These are phyloP conservation scores for Bergia puertoricense DNA, from an alignment of 92 coral and sea anemone species.

Conservation along the genomic window DNA sequence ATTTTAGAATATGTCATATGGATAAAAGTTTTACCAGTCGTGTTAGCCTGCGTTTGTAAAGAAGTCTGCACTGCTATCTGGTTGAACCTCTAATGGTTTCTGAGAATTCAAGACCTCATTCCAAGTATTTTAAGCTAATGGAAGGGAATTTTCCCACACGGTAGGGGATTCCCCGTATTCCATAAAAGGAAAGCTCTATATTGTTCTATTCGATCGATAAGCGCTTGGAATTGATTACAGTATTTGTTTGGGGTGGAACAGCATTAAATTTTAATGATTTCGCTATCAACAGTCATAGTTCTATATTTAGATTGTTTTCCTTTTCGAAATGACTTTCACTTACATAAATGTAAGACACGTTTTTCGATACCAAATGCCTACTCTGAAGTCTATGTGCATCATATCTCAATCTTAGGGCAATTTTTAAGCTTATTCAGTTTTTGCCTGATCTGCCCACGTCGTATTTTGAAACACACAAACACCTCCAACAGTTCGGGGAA, in stretches of 20 bases:
- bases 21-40: not conserved
- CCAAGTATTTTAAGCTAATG: not conserved
- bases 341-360: not conserved
- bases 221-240: not conserved
- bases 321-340: not conserved
- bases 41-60: not conserved
- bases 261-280: no score
- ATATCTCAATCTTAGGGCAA: not conserved
- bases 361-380: not conserved
- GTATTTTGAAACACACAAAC: not conserved
- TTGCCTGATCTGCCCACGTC: not conserved
- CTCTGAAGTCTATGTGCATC: not conserved
- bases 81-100: conserved; percentile 2
- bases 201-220: not conserved
- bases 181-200: conserved; percentile 15
- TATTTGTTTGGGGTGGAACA: not conserved
- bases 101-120: not conserved
- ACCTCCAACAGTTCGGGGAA: conserved; percentile 6
- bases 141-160: conserved; percentile 26
- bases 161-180: conserved; percentile 36
- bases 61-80: not conserved
- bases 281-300: not conserved
- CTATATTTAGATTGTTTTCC: conserved; percentile 20
- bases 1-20: not conserved
- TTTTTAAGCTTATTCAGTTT: not conserved